Evolutionary conservation across 2,888 invertebrate species (phyloP).

Genomic region (Aspidiotus rigidus): DNA sequence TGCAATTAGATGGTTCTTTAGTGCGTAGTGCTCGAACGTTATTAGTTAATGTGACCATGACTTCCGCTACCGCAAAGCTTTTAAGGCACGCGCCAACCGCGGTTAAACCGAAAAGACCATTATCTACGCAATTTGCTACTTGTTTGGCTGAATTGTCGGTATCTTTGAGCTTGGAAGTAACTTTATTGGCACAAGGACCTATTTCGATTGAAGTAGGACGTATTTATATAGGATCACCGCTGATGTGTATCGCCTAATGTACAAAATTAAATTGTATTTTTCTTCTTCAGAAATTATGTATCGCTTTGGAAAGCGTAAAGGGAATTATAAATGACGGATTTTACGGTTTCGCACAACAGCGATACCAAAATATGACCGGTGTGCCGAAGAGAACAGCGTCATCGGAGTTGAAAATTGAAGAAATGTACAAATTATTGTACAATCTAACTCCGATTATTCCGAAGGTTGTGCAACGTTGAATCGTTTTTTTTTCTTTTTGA

Average conservation of each 20-base stretch:
- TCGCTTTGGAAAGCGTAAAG: conserved; percentile 46
- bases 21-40: conserved; percentile 60
- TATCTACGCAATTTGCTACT: conserved; percentile 44
- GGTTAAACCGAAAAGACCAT: conserved; percentile 16
- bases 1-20: conserved; percentile 59
- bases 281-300: conserved; percentile 43
- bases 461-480: conserved; percentile 49
- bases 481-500: conserved; percentile 5
- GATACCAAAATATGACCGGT: conserved; percentile 37
- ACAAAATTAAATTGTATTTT: background rate
- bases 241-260: background rate
- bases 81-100: conserved; percentile 46
- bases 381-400: conserved; percentile 34
- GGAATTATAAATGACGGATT: conserved; percentile 47
- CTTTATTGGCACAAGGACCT: conserved; percentile 70
- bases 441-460: conserved; percentile 69
- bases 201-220: conserved; percentile 61
- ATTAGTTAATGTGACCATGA: conserved; percentile 62
- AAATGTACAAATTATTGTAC: conserved; percentile 47
- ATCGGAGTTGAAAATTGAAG: conserved; percentile 41
- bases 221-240: background rate
- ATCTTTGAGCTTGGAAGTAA: conserved; percentile 64
- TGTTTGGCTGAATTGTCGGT: conserved; percentile 64
- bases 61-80: conserved; percentile 53
- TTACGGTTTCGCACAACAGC: conserved; percentile 47